Base-by-base conservation (phyloP, 2,113 vertebrate genomes). In the Synchiropus splendidus region DNA sequence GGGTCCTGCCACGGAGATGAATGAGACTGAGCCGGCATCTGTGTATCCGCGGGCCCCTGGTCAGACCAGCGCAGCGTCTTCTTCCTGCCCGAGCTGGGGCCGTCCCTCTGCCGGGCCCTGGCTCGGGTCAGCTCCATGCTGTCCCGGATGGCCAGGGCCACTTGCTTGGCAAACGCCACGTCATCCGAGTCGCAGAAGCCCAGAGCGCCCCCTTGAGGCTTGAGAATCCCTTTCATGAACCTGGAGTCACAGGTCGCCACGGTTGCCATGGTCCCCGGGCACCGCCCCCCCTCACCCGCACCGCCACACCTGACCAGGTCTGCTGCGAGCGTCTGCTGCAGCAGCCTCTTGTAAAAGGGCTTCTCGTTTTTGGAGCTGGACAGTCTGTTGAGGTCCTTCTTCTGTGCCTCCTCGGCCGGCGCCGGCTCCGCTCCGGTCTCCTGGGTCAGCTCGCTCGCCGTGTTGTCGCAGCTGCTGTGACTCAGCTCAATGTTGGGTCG, bases 11-110 rank as follows among this genome's bases (percentile, higher is more conserved):
- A 27, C 21, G 4, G 21, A 27, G 21, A 27, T 27, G 21, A 21
- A 51, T 58, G 45, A 57, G 58, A 56, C 74, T 70, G 42, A 61
- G 61, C 35, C 68, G 67, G 37, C 80, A 82, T 27, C 21, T 27
- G 21, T 27, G 4, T 8, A 12, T 58, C 59, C 5, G 36, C 18
- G 11, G 58, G 48, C 1, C 77, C 81, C 74, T 94, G 87, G 59
- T 96, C 91, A 54, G 89, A 83, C 93, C 92, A 95, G 14, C 84
- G 84, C 21, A 95, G 50, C 51, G 87, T 95, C 75, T 88, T 92
- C 34, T 35, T 33, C 70, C n/a, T 75, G 9, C 52, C 32, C 0
- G 27, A 40, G 52, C 62, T 85, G 50, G 66, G 80, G 48, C 54
- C 70, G 59, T 83, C 85, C 46, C 35, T 2, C 5, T 54, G 65